phyloP scores from a whole-genome alignment of 2,888 invertebrate species.

The Limnephilus auricula region DNA sequence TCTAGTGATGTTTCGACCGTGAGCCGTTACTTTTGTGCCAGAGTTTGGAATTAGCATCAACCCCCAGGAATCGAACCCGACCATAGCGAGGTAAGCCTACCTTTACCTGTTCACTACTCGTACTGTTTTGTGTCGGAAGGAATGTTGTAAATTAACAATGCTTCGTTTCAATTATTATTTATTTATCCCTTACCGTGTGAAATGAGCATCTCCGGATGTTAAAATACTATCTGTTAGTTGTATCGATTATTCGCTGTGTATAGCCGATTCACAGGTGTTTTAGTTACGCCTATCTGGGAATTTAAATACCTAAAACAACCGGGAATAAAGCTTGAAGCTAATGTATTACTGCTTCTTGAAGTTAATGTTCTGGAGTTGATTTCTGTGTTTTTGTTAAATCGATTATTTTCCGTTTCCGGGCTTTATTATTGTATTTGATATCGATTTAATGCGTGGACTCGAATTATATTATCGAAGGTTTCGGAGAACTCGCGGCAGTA shows the following conservation, averaged over 20 bases:
- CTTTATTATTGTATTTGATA: not conserved
- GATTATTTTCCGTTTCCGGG: not conserved
- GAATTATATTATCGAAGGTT: not conserved
- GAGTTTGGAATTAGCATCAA: slow-evolving; percentile 47
- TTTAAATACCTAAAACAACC: not conserved
- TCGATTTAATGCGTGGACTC: not conserved
- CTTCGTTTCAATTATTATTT: not conserved
- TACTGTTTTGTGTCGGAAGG: slow-evolving; percentile 48
- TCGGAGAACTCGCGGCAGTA: not conserved
- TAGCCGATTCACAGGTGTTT: slow-evolving; percentile 37
- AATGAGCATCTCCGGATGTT: not conserved
- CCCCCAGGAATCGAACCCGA: slow-evolving; percentile 36
- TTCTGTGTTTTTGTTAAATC: not conserved
- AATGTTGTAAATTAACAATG: slow-evolving; percentile 40
- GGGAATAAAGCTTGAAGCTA: not conserved
- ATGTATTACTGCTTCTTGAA: not conserved
- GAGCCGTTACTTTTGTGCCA: slow-evolving; percentile 40
- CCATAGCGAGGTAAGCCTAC: slow-evolving; percentile 51
- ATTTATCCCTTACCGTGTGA: not conserved
- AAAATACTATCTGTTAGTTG: slow-evolving; percentile 22
- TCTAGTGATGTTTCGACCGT: slow-evolving; percentile 39
- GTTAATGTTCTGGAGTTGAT: not conserved
- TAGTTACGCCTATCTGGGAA: slow-evolving; percentile 38
- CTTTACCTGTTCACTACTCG: slow-evolving; percentile 52
- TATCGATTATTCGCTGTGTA: slow-evolving; percentile 32